Percentiles rank a stretch among this genome's conserved stretches.
Evolutionary conservation across 2,113 vertebrate species (phyloP).

Genomic region (Lepisosteus oculatus): DNA sequence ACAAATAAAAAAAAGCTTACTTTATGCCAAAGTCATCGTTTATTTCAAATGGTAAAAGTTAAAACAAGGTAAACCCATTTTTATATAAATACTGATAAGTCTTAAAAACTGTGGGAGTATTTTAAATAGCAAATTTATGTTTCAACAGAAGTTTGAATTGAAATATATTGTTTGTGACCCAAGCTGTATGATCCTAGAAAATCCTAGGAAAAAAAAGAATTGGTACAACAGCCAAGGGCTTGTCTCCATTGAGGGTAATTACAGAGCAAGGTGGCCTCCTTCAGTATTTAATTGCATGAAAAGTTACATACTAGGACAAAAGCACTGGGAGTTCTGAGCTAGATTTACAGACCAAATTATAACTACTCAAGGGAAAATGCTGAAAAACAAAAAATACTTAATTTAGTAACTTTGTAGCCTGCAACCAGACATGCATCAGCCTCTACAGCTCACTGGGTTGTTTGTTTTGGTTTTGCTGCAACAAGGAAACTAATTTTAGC

Average conservation of each 20-base stretch:
- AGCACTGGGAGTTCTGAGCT: constrained; percentile 11
- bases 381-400: background rate
- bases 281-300: constrained; percentile 14
- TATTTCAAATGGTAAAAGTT: too few species aligned
- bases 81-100: too few species aligned
- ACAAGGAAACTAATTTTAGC: background rate
- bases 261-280: constrained; percentile 1
- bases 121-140: too few species aligned
- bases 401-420: background rate
- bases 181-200: too few species aligned
- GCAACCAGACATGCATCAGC: constrained; percentile 11
- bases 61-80: too few species aligned
- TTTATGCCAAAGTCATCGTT: too few species aligned
- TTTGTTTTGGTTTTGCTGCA: background rate
- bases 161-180: too few species aligned
- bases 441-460: background rate
- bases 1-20: too few species aligned
- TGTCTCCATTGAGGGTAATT: background rate
- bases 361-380: background rate
- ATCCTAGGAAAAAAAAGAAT: too few species aligned
- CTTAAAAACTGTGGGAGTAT: too few species aligned
- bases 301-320: constrained; percentile 10
- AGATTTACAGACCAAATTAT: constrained; percentile 6
- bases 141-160: too few species aligned
- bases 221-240: background rate